A percentile compares a stretch with the other conserved stretches of the same genome.
Evolutionary conservation across 2,797 vertebrate genomes (phyloP).

Genomic region (Pangasius larnaudii): DNA sequence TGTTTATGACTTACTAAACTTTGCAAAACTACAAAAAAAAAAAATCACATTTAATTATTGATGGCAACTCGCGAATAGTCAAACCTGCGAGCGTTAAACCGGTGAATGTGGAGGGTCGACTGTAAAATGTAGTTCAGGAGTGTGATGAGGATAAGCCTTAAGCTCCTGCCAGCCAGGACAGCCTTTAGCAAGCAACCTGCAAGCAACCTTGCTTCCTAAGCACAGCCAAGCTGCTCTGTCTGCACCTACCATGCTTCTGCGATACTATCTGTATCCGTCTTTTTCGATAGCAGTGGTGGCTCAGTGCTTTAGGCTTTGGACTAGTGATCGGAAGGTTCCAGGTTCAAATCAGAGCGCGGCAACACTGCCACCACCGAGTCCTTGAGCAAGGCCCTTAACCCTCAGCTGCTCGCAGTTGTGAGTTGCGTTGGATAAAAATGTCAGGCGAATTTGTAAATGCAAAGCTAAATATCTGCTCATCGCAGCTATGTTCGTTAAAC

Average conservation of each 20-base stretch:
- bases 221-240: not conserved
- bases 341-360: not conserved
- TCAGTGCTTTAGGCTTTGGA: not conserved
- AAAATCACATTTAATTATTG: no score
- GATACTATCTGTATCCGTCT: not conserved
- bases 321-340: not conserved
- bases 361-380: not conserved
- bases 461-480: not conserved
- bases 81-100: no score
- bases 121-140: conserved; percentile 34
- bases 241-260: not conserved
- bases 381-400: no score
- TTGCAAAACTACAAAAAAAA: no score
- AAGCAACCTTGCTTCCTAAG: not conserved
- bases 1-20: no score
- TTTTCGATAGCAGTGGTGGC: not conserved
- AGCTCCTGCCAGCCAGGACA: conserved; percentile 12
- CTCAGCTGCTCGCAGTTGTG: not conserved
- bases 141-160: conserved; percentile 10
- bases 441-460: not conserved
- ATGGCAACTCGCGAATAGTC: no score
- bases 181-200: not conserved
- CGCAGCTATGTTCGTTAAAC: not conserved
- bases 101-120: no score
- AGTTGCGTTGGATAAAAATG: not conserved